Percentiles rank a stretch among this genome's conserved stretches.
Evolutionary conservation across 1,140 invertebrate species (phyloP).

Genomic region (Ips nitidus): DNA sequence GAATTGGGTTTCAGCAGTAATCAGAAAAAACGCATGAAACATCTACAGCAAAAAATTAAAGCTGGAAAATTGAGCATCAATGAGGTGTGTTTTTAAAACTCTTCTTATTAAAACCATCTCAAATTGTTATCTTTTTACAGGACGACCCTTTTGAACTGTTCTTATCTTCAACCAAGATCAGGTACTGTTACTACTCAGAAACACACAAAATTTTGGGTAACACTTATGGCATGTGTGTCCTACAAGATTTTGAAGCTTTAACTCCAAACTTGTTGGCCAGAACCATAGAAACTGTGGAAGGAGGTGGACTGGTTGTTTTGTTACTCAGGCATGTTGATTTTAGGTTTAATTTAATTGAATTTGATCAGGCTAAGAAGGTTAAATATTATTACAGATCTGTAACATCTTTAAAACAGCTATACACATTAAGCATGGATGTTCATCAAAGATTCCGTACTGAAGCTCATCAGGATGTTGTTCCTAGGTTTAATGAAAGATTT

Average conservation of each 20-base stretch:
- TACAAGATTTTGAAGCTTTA: slow-evolving; percentile 99
- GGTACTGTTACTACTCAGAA: slow-evolving; percentile 97
- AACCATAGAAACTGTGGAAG: slow-evolving; percentile 98
- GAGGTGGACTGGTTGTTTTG: slow-evolving; percentile 92
- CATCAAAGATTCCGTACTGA: slow-evolving; percentile 93
- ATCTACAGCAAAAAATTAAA: slow-evolving; percentile 83
- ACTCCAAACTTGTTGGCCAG: slow-evolving; percentile 98
- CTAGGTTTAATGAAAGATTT: slow-evolving; percentile 97
- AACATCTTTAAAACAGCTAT: slow-evolving; percentile 90
- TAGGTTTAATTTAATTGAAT: background rate
- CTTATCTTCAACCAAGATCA: slow-evolving; percentile 92
- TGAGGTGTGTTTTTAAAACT: slow-evolving; percentile 57
- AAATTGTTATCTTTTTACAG: slow-evolving; percentile 11
- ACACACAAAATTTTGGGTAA: slow-evolving; percentile 98
- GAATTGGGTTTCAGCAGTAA: slow-evolving; percentile 94
- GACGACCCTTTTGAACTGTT: slow-evolving; percentile 98
- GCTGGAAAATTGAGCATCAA: slow-evolving; percentile 88
- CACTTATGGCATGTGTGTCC: slow-evolving; percentile 95
- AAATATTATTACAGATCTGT: slow-evolving; percentile 61
- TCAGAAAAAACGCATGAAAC: slow-evolving; percentile 90
- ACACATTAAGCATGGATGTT: slow-evolving; percentile 98
- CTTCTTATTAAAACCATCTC: slow-evolving; percentile 6
- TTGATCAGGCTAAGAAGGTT: background rate
- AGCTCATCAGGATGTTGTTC: slow-evolving; percentile 88
- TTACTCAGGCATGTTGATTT: slow-evolving; percentile 61